phyloP scores from a whole-genome alignment of 2,888 invertebrate species.

The Elegia similella region DNA sequence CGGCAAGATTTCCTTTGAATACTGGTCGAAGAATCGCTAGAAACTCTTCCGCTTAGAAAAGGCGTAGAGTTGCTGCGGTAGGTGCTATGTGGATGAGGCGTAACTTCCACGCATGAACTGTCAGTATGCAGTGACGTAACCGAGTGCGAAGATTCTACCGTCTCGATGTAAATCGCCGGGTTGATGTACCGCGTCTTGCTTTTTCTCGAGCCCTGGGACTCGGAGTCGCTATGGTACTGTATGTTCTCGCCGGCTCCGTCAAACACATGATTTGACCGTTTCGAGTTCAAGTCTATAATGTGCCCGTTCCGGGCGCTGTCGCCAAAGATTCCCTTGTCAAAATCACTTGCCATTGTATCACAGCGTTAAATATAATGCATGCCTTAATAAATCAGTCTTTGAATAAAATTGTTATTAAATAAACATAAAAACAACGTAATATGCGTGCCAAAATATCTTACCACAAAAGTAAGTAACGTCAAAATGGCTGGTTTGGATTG shows the following conservation, averaged over 20 bases:
- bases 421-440: conserved; percentile 37
- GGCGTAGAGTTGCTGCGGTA: conserved; percentile 73
- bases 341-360: conserved; percentile 53
- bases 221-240: conserved; percentile 69
- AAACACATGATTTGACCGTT: conserved; percentile 62
- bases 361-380: conserved; percentile 3
- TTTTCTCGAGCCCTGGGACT: conserved; percentile 59
- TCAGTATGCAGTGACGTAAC: conserved; percentile 65
- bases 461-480: conserved; percentile 36
- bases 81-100: conserved; percentile 69
- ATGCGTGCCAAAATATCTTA: conserved; percentile 39
- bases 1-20: conserved; percentile 67
- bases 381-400: conserved; percentile 18
- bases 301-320: conserved; percentile 57
- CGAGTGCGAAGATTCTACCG: conserved; percentile 64
- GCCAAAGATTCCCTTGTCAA: conserved; percentile 59
- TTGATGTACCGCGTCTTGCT: conserved; percentile 81
- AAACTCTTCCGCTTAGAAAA: conserved; percentile 60
- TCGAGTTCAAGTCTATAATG: conserved; percentile 39
- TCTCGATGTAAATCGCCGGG: conserved; percentile 83
- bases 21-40: conserved; percentile 56
- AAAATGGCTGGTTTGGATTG: conserved; percentile 31
- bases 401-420: conserved; percentile 31
- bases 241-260: conserved; percentile 72
- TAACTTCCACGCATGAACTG: conserved; percentile 52